Evolutionary conservation across 2,113 vertebrate genomes (phyloP).

Genomic region (Gymnobelideus leadbeateri): DNA sequence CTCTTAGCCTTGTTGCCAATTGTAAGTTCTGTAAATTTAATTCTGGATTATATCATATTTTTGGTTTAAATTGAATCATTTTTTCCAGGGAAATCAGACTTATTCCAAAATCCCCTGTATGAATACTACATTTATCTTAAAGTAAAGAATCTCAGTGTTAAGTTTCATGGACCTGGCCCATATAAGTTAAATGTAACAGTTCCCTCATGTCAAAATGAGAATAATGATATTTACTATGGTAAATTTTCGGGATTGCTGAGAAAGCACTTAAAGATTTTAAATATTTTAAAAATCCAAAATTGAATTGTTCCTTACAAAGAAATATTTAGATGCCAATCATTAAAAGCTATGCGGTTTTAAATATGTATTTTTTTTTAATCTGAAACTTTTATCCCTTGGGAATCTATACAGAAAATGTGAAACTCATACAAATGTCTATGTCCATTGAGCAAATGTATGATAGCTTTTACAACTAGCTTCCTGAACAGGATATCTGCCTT

Average conservation of each 20-base stretch:
- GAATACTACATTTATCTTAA: not conserved
- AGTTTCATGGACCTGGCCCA: not conserved
- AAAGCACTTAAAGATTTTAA: not conserved
- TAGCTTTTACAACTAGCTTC: not conserved
- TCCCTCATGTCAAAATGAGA: slow-evolving; percentile 14
- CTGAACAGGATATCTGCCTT: not conserved
- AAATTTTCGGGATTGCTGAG: not conserved
- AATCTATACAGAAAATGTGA: not conserved
- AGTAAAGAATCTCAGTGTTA: not conserved
- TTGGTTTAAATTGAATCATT: not conserved
- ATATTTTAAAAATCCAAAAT: not conserved
- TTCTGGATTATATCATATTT: not conserved
- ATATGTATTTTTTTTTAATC: not conserved
- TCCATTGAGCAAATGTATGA: not conserved
- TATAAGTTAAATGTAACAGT: not conserved
- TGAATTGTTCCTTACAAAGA: not conserved
- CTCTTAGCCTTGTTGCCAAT: not conserved
- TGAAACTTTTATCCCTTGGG: not conserved
- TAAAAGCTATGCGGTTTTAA: not conserved
- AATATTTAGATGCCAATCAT: not conserved
- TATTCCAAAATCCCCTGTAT: not conserved
- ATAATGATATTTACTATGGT: not conserved
- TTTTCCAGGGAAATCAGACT: not conserved
- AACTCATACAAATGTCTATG: not conserved
- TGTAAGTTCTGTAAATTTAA: not conserved